phyloP scores from a whole-genome alignment of 2,888 invertebrate genomes.

The Nebria salina region DNA sequence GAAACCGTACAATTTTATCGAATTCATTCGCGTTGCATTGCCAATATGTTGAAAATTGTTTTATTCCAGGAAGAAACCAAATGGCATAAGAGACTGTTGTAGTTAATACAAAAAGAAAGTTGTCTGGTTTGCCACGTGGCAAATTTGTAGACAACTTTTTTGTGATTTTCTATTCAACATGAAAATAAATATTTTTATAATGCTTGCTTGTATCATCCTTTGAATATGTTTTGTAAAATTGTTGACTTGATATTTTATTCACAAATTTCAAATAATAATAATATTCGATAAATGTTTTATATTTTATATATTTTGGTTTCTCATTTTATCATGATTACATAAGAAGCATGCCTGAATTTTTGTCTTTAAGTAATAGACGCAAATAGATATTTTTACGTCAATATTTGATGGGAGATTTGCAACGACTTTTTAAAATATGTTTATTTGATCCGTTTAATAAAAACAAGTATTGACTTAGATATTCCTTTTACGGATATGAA shows the following conservation, averaged over 20 bases:
- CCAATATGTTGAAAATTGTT: slow-evolving; percentile 59
- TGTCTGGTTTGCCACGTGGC: slow-evolving; percentile 58
- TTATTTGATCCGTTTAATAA: no score
- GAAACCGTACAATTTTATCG: slow-evolving; percentile 23
- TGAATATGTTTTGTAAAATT: neutral
- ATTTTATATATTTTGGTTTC: no score
- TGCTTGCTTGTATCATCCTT: neutral
- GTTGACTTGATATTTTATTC: neutral
- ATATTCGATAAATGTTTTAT: no score
- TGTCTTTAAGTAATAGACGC: no score
- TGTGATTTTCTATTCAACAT: neutral
- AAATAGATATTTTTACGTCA: no score
- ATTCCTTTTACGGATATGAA: no score
- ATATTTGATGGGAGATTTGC: no score
- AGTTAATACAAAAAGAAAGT: slow-evolving; percentile 52
- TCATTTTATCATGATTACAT: no score
- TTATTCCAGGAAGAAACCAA: slow-evolving; percentile 53
- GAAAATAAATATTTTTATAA: neutral
- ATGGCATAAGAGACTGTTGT: neutral
- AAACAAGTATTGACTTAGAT: no score
- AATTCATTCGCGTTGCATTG: slow-evolving; percentile 48
- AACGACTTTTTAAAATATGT: no score
- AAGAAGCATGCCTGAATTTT: no score
- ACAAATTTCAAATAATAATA: no score
- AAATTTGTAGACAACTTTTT: slow-evolving; percentile 60